These are phyloP conservation scores for Leptinotarsa tumamoca DNA, from an alignment of 2,888 invertebrate species.

Conservation along the genomic window DNA sequence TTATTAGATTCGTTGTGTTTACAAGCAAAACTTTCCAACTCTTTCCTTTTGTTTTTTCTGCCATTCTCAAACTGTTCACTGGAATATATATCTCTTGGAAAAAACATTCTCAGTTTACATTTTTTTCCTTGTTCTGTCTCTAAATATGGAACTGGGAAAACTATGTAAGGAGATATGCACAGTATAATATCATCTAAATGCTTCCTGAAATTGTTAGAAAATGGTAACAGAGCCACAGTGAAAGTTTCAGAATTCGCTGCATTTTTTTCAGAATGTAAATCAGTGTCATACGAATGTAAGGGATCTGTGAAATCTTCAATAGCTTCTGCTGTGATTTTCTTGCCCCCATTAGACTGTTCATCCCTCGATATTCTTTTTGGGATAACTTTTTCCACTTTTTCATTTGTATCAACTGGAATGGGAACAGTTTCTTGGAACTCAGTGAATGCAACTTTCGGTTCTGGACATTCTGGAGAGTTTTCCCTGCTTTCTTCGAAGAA, in stretches of 20 bases:
- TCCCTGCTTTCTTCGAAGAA: conserved; percentile 65
- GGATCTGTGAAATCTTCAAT: conserved; percentile 89
- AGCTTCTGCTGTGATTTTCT: conserved; percentile 68
- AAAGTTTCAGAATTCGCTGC: conserved; percentile 50
- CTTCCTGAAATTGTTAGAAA: conserved; percentile 79
- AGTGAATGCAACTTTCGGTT: conserved; percentile 38
- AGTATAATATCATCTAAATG: conserved; percentile 79
- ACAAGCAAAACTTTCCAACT: conserved; percentile 42
- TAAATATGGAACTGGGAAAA: conserved; percentile 86
- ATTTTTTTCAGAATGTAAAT: conserved; percentile 47
- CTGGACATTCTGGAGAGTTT: conserved; percentile 57
- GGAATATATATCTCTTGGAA: conserved; percentile 80
- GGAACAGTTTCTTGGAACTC: background rate
- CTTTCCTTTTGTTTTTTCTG: conserved; percentile 53
- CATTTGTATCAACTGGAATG: conserved; percentile 6
- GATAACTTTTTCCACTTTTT: conserved; percentile 50
- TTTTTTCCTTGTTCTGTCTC: conserved; percentile 86
- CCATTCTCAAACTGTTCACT: conserved; percentile 71
- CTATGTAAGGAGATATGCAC: conserved; percentile 89
- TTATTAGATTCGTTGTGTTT: conserved; percentile 31
- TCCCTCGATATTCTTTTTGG: conserved; percentile 53
- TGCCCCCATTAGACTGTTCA: conserved; percentile 58
- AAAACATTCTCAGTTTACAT: conserved; percentile 79
- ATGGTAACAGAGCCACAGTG: conserved; percentile 72
- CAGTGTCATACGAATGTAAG: conserved; percentile 66